Conservation (phyloP, 37 sponge, comb jelly and placozoan genomes). For the Bolinopsis microptera region DNA sequence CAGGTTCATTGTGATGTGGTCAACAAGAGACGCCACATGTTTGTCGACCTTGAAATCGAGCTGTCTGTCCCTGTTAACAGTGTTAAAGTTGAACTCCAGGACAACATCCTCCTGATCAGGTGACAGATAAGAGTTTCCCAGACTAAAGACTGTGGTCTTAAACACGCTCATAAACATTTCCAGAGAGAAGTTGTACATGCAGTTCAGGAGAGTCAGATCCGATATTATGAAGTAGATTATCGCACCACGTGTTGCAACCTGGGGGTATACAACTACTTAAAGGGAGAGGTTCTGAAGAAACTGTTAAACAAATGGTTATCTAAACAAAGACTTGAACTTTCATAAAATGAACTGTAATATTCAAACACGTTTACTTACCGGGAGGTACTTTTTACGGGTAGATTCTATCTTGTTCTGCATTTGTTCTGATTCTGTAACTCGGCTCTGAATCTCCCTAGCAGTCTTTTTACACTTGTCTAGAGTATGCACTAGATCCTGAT, state of each 20-base stretch:
- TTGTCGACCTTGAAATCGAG: constrained; percentile 60
- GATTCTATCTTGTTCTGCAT: constrained; percentile 65
- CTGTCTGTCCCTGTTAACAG: constrained; percentile 62
- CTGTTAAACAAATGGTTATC: background rate
- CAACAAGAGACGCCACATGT: constrained; percentile 50
- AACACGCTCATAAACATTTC: constrained; percentile 71
- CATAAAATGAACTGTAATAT: too few species aligned
- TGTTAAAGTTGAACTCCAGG: constrained; percentile 60
- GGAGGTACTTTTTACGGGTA: constrained; percentile 65
- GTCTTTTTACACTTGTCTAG: constrained; percentile 66
- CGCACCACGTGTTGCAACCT: constrained; percentile 74
- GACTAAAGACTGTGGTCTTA: constrained; percentile 34
- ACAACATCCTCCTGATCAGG: constrained; percentile 56
- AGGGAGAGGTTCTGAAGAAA: background rate
- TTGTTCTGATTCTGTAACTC: constrained; percentile 66
- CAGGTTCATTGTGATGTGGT: constrained; percentile 48
- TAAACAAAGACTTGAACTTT: background rate
- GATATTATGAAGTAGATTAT: constrained; percentile 69
- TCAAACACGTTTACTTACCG: too few species aligned
- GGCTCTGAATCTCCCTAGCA: constrained; percentile 43
- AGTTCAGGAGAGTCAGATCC: constrained; percentile 57
- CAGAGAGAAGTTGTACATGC: constrained; percentile 72
- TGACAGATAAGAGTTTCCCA: constrained; percentile 33
- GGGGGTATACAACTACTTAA: background rate
- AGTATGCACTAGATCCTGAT: constrained; percentile 64